Evolutionary conservation across 1,140 invertebrate species (phyloP), one percentile per base, ranked within the genome.

Genomic region (Thereuonema tuberculata): DNA sequence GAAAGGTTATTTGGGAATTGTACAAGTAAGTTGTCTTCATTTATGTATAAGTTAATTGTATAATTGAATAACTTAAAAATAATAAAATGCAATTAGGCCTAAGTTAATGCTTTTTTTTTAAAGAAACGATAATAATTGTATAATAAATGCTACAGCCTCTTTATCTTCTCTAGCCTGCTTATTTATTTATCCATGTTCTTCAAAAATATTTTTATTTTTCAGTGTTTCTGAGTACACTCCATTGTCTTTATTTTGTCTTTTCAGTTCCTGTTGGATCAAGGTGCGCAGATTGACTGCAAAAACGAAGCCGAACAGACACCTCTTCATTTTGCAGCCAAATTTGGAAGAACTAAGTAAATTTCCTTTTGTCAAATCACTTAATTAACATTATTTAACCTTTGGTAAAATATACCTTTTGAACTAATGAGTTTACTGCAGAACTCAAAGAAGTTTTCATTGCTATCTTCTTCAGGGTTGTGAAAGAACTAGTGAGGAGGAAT

Each of bases 301-400:
- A 77, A 77, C 69, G 76, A 78, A 61, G 74, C 77, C 58, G 76
- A 76, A 64, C 70, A 75, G 61, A 77, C 76, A 20, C 74, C 76
- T 46, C 56, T 77, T n/a, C 76, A 77, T 67, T 66, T 77, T 12
- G 76, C 76, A 50, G 73, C 75, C 25, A 71, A 72, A 57, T 67
- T 67, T 63, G 76, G 76, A 1, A 69, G 72, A 62, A 72, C 71
- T 47, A 72, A 71, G 75, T 76, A 66, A 66, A 68, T 64, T 52
- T 59, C 26, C n/a, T n/a, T n/a, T n/a, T n/a, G n/a, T n/a, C n/a
- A n/a, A 53, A 23, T 15, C 21, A 58, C 43, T 5, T 37, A n/a
- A 1, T 2, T 2, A 2, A 1, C 2, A 27, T 47, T 23, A 21
- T 53, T 24, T n/a, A n/a, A n/a, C n/a, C n/a, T n/a, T n/a, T n/a